These are phyloP conservation scores for Euborellia annulipes DNA, from an alignment of 1,140 invertebrate genomes.

Conservation along the genomic window DNA sequence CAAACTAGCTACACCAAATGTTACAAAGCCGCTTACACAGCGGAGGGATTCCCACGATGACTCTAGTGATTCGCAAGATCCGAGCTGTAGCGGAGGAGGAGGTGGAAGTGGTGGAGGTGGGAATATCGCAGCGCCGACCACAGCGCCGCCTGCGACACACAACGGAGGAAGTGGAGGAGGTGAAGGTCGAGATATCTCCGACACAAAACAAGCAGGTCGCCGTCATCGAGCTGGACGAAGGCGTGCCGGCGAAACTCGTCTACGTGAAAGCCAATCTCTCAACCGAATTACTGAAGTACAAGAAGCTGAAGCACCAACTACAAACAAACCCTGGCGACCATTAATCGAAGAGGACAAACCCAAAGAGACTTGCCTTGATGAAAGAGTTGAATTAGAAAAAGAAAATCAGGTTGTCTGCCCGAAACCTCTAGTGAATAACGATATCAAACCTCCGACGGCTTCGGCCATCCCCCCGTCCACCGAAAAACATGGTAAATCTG, in stretches of 20 bases:
- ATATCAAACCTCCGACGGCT: conserved; percentile 17
- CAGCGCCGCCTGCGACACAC: conserved; percentile 9
- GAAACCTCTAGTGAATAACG: conserved; percentile 11
- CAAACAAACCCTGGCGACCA: not conserved
- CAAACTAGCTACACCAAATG: conserved; percentile 37
- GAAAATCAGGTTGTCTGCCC: conserved; percentile 16
- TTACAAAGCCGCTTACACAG: conserved; percentile 33
- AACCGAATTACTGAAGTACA: conserved; percentile 68
- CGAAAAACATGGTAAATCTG: not conserved
- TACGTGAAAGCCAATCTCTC: conserved; percentile 62
- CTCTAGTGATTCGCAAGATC: conserved; percentile 57
- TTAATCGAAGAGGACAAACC: not conserved
- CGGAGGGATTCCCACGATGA: conserved; percentile 60
- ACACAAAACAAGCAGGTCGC: conserved; percentile 18
- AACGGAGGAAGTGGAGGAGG: conserved; percentile 21
- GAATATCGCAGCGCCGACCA: conserved; percentile 11
- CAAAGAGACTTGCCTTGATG: not conserved
- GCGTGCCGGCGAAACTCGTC: conserved; percentile 43
- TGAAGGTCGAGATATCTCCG: conserved; percentile 5
- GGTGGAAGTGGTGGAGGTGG: conserved; percentile 22
- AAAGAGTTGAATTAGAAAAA: not conserved
- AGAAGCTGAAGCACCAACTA: conserved; percentile 33
- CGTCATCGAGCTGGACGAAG: conserved; percentile 37
- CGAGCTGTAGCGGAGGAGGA: conserved; percentile 32
- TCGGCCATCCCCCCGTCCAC: conserved; percentile 15